These are phyloP conservation scores for Prunella strophiata DNA, from an alignment of 2,797 vertebrate genomes.

Conservation along the genomic window DNA sequence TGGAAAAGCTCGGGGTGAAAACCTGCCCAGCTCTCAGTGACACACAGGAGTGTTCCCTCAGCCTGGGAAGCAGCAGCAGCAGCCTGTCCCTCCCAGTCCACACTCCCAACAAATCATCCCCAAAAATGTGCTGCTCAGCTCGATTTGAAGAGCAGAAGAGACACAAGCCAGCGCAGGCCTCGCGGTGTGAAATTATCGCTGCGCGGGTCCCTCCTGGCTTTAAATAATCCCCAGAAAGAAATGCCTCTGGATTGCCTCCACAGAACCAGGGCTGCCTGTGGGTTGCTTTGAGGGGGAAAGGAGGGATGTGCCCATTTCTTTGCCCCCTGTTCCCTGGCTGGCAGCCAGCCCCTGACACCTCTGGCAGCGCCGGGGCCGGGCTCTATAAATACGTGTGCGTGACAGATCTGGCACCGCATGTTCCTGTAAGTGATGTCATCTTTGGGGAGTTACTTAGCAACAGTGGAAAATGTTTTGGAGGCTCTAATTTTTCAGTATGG, in stretches of 20 bases:
- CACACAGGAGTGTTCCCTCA: accelerated
- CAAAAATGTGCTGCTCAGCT: accelerated
- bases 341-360: background rate
- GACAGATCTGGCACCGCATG: conserved; percentile 44
- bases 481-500: conserved; percentile 62
- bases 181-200: background rate
- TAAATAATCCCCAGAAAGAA: background rate
- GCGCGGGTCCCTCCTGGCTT: background rate
- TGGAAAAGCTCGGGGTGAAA: background rate
- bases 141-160: background rate
- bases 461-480: conserved; percentile 73
- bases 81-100: background rate
- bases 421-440: conserved; percentile 74
- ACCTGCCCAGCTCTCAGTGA: accelerated
- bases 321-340: background rate
- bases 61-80: background rate
- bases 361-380: background rate
- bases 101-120: background rate
- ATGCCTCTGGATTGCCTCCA: background rate
- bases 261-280: accelerated
- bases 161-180: background rate
- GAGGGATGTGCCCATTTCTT: background rate
- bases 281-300: background rate
- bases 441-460: conserved; percentile 78
- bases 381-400: conserved; percentile 62